Percentiles rank a stretch among this genome's conserved stretches.
These are phyloP conservation scores for Amphipoea lucens DNA, from an alignment of 2,888 invertebrate species.

Conservation along the genomic window DNA sequence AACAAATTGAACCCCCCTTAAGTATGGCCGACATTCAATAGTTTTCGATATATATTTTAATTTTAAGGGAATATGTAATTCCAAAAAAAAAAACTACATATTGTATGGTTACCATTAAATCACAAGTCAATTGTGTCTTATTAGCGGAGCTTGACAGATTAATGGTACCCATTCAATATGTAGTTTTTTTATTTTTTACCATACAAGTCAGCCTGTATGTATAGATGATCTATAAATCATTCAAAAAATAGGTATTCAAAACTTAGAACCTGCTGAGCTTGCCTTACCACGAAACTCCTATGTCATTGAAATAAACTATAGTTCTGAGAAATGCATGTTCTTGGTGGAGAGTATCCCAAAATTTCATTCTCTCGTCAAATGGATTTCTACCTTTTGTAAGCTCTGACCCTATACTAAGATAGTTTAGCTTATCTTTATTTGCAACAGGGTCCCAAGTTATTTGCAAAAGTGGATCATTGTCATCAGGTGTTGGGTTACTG, in stretches of 20 bases:
- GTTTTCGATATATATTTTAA: too few species aligned
- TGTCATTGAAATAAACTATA: conserved; percentile 81
- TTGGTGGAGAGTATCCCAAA: conserved; percentile 85
- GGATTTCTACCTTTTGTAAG: conserved; percentile 86
- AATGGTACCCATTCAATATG: too few species aligned
- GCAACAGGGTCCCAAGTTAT: conserved; percentile 86
- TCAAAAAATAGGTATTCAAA: conserved; percentile 23
- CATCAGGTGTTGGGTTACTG: conserved; percentile 86
- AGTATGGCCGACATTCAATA: too few species aligned
- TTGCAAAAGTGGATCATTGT: conserved; percentile 81
- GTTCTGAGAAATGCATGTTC: conserved; percentile 80
- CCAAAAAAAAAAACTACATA: too few species aligned
- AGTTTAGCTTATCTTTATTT: conserved; percentile 80
- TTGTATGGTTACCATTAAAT: too few species aligned
- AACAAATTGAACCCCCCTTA: too few species aligned
- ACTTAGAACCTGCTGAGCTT: conserved; percentile 1
- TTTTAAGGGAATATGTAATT: too few species aligned
- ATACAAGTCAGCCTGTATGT: too few species aligned
- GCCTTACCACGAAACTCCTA: conserved; percentile 78
- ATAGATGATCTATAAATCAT: conserved; percentile 5
- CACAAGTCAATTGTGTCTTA: too few species aligned
- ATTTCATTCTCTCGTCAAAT: conserved; percentile 84
- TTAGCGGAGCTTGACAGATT: too few species aligned
- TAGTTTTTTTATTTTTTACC: too few species aligned
- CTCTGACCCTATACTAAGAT: conserved; percentile 83